Evolutionary conservation across 2,113 vertebrate species (phyloP).

Genomic region (Ceyx cyanopectus): DNA sequence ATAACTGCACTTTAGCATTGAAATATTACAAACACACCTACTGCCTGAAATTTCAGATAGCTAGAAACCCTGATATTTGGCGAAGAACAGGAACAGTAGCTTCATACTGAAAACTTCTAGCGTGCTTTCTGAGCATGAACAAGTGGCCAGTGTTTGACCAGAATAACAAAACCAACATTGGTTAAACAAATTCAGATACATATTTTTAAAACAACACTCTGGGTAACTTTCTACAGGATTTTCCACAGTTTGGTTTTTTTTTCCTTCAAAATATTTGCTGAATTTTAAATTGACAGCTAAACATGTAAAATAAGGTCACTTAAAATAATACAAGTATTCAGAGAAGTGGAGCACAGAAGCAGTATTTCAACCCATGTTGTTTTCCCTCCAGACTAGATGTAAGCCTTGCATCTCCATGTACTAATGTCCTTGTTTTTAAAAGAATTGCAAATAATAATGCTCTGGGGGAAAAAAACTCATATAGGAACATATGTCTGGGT

Average conservation of each 20-base stretch:
- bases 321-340: not conserved
- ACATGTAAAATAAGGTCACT: not conserved
- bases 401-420: not conserved
- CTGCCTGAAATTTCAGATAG: not conserved
- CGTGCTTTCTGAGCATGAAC: not conserved
- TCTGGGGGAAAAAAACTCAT: not conserved
- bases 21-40: not conserved
- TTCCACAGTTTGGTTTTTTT: not conserved
- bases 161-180: not conserved
- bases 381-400: not conserved
- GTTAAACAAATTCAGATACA: not conserved
- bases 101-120: not conserved
- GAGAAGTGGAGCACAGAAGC: not conserved
- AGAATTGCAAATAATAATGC: not conserved
- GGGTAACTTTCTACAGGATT: not conserved
- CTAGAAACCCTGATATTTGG: not conserved
- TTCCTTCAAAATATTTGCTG: not conserved
- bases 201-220: not conserved
- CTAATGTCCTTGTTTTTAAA: not conserved
- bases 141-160: not conserved
- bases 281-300: not conserved
- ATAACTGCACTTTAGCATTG: not conserved
- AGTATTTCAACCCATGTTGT: accelerated
- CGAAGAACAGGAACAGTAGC: not conserved
- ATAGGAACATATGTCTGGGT: accelerated